Evolutionary conservation across 2,797 vertebrate species (phyloP).

Genomic region (Vireo griseus): DNA sequence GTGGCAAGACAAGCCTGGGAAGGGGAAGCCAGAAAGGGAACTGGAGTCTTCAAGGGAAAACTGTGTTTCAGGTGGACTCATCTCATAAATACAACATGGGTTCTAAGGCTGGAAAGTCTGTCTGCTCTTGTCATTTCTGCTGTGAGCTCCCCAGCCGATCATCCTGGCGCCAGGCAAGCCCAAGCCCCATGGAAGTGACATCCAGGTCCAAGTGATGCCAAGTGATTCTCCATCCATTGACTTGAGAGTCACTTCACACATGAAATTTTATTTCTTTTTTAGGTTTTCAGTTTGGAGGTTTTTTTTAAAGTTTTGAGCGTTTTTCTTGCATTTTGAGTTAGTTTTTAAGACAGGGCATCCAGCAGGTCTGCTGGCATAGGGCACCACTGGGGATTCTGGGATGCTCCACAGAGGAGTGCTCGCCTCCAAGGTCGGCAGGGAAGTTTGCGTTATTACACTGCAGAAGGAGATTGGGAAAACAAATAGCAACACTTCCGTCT

Average conservation of each 20-base stretch:
- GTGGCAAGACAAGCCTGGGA: conserved; percentile 80
- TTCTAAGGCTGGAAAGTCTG: conserved; percentile 61
- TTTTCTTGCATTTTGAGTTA: background rate
- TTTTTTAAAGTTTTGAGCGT: too few species aligned
- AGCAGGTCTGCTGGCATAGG: fast-evolving
- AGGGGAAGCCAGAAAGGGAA: conserved; percentile 21
- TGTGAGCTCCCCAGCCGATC: background rate
- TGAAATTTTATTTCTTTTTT: background rate
- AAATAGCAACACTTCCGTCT: background rate
- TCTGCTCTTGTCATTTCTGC: conserved; percentile 62
- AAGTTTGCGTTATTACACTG: background rate
- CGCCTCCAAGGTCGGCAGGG: background rate
- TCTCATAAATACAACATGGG: background rate
- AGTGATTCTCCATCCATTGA: too few species aligned
- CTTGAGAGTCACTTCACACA: background rate
- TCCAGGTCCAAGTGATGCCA: too few species aligned
- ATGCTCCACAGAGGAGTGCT: background rate
- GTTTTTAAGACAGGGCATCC: background rate
- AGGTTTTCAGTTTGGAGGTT: too few species aligned
- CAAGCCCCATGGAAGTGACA: background rate
- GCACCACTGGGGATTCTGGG: background rate
- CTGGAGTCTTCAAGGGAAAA: conserved; percentile 71
- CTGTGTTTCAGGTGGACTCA: conserved; percentile 5
- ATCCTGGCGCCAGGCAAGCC: background rate
- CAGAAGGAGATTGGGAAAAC: background rate